Percentiles rank a stretch among this genome's conserved stretches.
Conservation (phyloP, 2,888 invertebrate genomes). For the Spilosoma lubricipeda region DNA sequence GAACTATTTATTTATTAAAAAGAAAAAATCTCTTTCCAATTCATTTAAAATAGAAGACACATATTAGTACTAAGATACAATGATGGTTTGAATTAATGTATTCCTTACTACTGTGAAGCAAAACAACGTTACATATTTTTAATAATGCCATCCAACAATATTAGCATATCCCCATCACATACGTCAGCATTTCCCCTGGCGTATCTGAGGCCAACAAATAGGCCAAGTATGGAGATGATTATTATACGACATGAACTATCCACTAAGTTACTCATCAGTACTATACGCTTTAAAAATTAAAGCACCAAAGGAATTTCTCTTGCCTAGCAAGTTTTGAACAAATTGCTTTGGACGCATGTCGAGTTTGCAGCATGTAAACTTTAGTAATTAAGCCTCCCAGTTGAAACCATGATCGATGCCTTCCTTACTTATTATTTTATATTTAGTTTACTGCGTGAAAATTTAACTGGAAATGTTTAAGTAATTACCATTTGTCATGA, state of each 20-base stretch:
- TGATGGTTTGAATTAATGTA: too few relatives aligned
- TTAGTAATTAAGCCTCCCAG: constrained; percentile 65
- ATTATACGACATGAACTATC: constrained; percentile 16
- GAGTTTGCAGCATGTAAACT: constrained; percentile 62
- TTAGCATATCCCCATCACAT: not conserved
- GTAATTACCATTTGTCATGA: constrained; percentile 12
- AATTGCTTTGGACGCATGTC: constrained; percentile 61
- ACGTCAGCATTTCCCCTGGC: not conserved
- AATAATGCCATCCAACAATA: not conserved
- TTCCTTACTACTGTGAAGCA: too few relatives aligned
- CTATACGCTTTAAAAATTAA: constrained; percentile 24
- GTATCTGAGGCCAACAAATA: constrained; percentile 1
- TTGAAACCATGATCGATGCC: constrained; percentile 57
- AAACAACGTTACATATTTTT: not conserved
- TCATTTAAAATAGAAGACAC: too few relatives aligned
- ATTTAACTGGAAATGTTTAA: not conserved
- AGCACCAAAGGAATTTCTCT: constrained; percentile 32
- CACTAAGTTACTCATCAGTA: not conserved
- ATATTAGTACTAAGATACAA: too few relatives aligned
- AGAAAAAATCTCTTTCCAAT: too few relatives aligned
- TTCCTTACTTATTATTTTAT: constrained; percentile 39
- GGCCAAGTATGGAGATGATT: constrained; percentile 12
- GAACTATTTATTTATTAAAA: too few relatives aligned
- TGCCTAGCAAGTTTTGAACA: constrained; percentile 50
- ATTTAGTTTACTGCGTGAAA: constrained; percentile 12